Base-by-base conservation (phyloP, 2,113 vertebrate genomes). In the Mus spicilegus region DNA sequence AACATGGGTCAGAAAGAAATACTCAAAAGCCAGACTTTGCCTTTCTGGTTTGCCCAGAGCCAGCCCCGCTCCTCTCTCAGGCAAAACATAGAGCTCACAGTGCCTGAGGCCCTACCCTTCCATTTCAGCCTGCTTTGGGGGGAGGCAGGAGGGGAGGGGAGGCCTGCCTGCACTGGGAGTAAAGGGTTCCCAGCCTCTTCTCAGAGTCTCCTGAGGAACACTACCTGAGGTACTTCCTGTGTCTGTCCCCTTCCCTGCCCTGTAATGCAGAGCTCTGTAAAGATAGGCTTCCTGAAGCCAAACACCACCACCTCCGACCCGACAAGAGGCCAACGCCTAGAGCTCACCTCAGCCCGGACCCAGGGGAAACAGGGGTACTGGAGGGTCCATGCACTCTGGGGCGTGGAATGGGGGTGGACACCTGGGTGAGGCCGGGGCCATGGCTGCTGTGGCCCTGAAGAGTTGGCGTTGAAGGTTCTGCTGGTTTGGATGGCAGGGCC, bases 261-360 rank as follows among this genome's bases (percentile, higher is more conserved):
- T 75, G 36, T 73, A 65, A 24, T 24, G 7, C 30, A n/a, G 54
- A 87, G 81, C 42, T 20, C 22, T 4, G 9, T 5, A 1, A 42
- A 11, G 42, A 76, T 33, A 63, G 69, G 11, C 1, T 49, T 19
- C 26, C 30, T 92, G 46, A 67, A 51, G 36, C 3, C 20, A 14
- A 86, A 80, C 76, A 61, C 76, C 86, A 75, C 72, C 61, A 80
- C 20, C 0, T 0, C 0, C 0, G 24, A 75, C 14, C 76, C 14
- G 9, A 6, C 3, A 24, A 61, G 0, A 14, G 14, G 12, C 54
- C 63, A 56, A 78, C 49, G 39, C 12, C 58, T 9, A 12, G 58
- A 13, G 22, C 96, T 97, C 88, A 97, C 97, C 96, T 97, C 19
- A 84, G 78, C 22, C 86, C 61, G 0, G 42, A 73, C 56, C 86